A percentile compares a stretch with the other conserved stretches of the same genome.
Conservation (phyloP, 2,888 invertebrate species). For the Coremacera marginata region DNA sequence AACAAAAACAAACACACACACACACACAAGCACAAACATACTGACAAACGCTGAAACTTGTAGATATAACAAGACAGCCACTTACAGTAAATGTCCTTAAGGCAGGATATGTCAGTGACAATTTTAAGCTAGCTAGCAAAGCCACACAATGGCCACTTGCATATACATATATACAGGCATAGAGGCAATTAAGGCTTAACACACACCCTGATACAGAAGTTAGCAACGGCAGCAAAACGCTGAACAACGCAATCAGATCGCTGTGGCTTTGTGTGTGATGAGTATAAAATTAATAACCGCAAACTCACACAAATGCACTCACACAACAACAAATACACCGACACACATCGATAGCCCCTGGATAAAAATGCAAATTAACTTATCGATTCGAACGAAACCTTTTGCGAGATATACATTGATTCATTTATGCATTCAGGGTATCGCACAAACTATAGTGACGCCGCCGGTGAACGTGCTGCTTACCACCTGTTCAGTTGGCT, state of each 20-base stretch:
- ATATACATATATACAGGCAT: background rate
- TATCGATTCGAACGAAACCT: constrained; percentile 18
- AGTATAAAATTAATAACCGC: constrained; percentile 3
- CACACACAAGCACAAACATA: background rate
- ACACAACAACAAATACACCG: background rate
- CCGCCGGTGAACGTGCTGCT: background rate
- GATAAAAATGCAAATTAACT: constrained; percentile 21
- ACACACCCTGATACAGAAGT: background rate
- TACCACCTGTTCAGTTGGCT: background rate
- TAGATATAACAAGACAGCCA: background rate
- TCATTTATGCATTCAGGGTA: background rate
- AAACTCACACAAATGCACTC: background rate
- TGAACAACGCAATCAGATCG: background rate
- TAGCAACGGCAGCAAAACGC: background rate
- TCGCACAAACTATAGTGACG: background rate
- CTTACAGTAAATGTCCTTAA: constrained; percentile 2
- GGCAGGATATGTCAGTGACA: constrained; percentile 29
- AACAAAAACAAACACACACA: background rate
- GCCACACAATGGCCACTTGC: background rate
- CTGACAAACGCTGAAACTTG: background rate
- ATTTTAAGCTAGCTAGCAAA: background rate
- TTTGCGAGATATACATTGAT: constrained; percentile 5
- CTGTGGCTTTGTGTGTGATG: background rate
- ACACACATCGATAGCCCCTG: background rate
- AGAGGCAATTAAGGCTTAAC: background rate